Conservation (phyloP, 2,113 vertebrate species). For the Eudyptes chrysolophus region DNA sequence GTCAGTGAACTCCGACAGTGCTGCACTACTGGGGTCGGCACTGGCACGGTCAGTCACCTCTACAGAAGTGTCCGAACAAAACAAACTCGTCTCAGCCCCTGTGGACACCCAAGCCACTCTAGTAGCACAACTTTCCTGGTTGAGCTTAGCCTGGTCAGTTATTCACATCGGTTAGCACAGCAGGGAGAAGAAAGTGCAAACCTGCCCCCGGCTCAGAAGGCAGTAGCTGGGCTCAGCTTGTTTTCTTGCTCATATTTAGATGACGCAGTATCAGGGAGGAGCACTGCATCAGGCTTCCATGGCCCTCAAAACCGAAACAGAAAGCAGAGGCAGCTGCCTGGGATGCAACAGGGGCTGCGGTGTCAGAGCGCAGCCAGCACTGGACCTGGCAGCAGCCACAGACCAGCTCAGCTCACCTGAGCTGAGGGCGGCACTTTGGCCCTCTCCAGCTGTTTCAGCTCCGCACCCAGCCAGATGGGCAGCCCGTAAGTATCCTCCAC, state of each 20-base stretch:
- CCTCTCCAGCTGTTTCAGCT: neutral
- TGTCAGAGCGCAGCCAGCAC: accelerated
- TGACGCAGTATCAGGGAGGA: neutral
- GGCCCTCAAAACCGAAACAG: neutral
- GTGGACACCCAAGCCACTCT: neutral
- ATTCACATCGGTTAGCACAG: accelerated
- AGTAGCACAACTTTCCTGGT: neutral
- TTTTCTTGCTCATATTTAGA: neutral
- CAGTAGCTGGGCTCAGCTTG: neutral
- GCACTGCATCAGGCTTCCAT: neutral
- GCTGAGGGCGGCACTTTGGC: accelerated
- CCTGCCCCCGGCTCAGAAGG: accelerated
- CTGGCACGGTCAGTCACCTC: neutral
- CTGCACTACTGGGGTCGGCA: accelerated
- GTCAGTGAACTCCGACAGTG: accelerated
- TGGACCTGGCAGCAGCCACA: neutral
- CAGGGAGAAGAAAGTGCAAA: neutral
- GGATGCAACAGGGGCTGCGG: neutral
- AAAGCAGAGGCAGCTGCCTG: neutral
- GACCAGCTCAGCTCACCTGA: accelerated
- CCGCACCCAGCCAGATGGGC: neutral
- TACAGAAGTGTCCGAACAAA: neutral
- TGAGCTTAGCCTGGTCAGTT: neutral
- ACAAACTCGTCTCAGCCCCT: neutral
- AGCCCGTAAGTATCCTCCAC: neutral